A percentile compares a stretch with the other conserved stretches of the same genome.
phyloP scores from a whole-genome alignment of 2,113 vertebrate genomes.

The Paracanthobrama guichenoti region DNA sequence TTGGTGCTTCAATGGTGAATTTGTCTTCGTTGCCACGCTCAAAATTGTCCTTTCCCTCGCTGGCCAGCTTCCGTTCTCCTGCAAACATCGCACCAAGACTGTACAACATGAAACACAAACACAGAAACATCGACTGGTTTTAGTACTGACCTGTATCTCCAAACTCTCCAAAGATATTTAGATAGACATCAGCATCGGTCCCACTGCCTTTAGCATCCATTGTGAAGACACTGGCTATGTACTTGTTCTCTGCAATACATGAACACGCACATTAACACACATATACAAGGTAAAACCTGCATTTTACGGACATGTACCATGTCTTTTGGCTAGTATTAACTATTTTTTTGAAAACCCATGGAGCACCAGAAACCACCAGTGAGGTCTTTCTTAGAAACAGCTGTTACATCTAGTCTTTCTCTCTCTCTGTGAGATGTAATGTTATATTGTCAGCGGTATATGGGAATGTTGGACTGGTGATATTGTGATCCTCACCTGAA shows the following conservation, averaged over 20 bases:
- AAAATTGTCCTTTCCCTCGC: slow-evolving; percentile 92
- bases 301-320: background rate
- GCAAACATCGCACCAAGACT: background rate
- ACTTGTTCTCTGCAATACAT: slow-evolving; percentile 88
- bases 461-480: slow-evolving; percentile 5
- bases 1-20: slow-evolving; percentile 89
- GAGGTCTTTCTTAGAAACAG: background rate
- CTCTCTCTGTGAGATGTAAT: slow-evolving; percentile 13
- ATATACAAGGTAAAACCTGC: background rate
- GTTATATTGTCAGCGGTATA: slow-evolving; percentile 20
- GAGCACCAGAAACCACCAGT: background rate
- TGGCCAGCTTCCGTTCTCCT: slow-evolving; percentile 91
- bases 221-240: slow-evolving; percentile 92
- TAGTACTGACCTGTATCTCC: slow-evolving; percentile 89
- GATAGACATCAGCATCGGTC: slow-evolving; percentile 93
- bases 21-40: slow-evolving; percentile 95
- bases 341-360: background rate
- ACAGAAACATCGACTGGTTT: background rate
- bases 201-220: slow-evolving; percentile 90
- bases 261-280: slow-evolving; percentile 22
- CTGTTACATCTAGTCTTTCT: background rate
- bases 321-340: background rate
- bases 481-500: slow-evolving; percentile 30
- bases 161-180: slow-evolving; percentile 93
- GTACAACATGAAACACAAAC: background rate